These are phyloP conservation scores for Slavum lentiscoides DNA, from an alignment of 2,888 invertebrate species.

Conservation along the genomic window DNA sequence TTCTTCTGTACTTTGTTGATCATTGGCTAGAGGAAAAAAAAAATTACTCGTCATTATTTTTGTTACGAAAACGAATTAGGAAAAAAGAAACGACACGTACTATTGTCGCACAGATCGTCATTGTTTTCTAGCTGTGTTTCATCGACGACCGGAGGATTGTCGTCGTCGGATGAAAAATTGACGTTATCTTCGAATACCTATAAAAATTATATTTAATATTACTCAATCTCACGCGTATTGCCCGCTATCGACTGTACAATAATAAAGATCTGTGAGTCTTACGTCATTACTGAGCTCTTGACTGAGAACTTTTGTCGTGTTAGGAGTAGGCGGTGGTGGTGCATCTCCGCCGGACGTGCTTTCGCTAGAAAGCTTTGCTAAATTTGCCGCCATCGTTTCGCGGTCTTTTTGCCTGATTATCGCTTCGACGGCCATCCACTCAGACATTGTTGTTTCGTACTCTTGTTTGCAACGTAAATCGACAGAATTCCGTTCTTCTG, in stretches of 20 bases:
- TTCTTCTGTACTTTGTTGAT: conserved; percentile 16
- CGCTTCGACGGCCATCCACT: conserved; percentile 93
- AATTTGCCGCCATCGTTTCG: conserved; percentile 81
- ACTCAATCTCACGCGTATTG: neutral
- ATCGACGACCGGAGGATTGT: conserved; percentile 54
- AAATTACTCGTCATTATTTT: neutral
- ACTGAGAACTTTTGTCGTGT: conserved; percentile 58
- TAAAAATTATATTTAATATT: neutral
- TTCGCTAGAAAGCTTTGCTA: conserved; percentile 81
- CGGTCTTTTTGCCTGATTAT: conserved; percentile 82
- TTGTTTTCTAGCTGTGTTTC: conserved; percentile 49
- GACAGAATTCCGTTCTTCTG: conserved; percentile 68
- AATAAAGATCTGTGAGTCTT: conserved; percentile 53
- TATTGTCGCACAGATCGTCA: neutral
- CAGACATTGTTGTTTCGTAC: conserved; percentile 90
- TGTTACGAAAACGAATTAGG: neutral
- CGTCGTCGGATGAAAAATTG: conserved; percentile 65
- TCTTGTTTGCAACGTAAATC: conserved; percentile 72
- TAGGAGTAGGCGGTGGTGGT: conserved; percentile 58
- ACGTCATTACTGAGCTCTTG: conserved; percentile 65
- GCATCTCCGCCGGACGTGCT: conserved; percentile 65
- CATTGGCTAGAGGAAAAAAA: neutral
- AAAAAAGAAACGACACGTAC: conserved; percentile 1
- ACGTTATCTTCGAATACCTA: conserved; percentile 67
- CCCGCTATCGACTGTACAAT: neutral